These are phyloP conservation scores for Eugnorisma glareosa DNA, from an alignment of 2,888 invertebrate genomes.

Conservation along the genomic window DNA sequence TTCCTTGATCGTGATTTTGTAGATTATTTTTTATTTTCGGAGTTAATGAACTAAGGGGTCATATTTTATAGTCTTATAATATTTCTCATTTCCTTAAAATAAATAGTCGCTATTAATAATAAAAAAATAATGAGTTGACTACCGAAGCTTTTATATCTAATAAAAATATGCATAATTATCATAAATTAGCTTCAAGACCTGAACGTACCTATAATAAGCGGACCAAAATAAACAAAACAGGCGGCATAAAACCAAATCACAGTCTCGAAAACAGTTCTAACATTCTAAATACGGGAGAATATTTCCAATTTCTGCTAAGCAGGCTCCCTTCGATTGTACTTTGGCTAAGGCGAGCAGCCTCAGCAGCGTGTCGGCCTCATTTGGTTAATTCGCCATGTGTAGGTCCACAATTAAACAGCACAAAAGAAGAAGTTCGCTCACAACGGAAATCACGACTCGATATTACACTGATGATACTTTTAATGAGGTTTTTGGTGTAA, in stretches of 20 bases:
- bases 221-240: constrained; percentile 6
- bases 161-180: constrained; percentile 34
- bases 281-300: constrained; percentile 44
- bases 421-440: constrained; percentile 81
- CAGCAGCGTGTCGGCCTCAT: constrained; percentile 81
- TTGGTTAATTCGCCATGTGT: constrained; percentile 86
- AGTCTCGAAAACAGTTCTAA: constrained; percentile 28
- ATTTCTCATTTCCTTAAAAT: constrained; percentile 31
- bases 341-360: constrained; percentile 31
- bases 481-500: constrained; percentile 77
- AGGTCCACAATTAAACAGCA: constrained; percentile 86
- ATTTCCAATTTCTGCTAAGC: constrained; percentile 44
- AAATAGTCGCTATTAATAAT: constrained; percentile 37
- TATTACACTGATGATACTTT: constrained; percentile 84
- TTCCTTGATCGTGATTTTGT: constrained; percentile 28
- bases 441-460: constrained; percentile 85
- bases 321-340: constrained; percentile 65
- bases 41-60: constrained; percentile 43
- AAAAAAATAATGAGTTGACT: constrained; percentile 28
- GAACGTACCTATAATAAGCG: not conserved
- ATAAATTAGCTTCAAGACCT: constrained; percentile 17
- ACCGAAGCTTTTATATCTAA: constrained; percentile 19
- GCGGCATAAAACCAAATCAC: constrained; percentile 20
- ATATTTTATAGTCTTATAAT: constrained; percentile 48
- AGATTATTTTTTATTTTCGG: constrained; percentile 45